These are phyloP conservation scores for Drosophila mimetica DNA, from an alignment of 2,888 invertebrate genomes.

Conservation along the genomic window DNA sequence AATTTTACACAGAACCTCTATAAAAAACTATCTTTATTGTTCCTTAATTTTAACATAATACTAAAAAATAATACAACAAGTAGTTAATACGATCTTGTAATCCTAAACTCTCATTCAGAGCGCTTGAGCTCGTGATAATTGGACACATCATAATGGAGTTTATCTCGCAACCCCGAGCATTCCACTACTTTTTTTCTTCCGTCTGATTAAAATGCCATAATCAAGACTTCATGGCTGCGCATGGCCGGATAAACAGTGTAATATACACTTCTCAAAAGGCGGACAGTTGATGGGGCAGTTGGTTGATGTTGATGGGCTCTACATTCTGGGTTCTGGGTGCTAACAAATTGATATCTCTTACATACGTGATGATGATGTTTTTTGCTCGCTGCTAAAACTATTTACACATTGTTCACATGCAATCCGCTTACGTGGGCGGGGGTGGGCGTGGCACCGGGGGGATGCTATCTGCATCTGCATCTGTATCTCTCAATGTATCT, in stretches of 20 bases:
- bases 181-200: background rate
- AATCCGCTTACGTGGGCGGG: constrained; percentile 29
- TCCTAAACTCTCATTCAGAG: too few relatives aligned
- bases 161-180: background rate
- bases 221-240: constrained; percentile 15
- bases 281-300: constrained; percentile 7
- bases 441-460: constrained; percentile 3
- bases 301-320: constrained; percentile 38
- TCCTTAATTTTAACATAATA: too few relatives aligned
- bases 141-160: background rate
- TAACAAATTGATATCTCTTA: constrained; percentile 63
- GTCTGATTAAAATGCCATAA: constrained; percentile 29
- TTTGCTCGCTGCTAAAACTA: constrained; percentile 33
- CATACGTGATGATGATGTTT: constrained; percentile 49
- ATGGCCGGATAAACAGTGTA: constrained; percentile 26
- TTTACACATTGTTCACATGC: constrained; percentile 57
- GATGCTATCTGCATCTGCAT: constrained; percentile 13
- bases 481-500: constrained; percentile 11
- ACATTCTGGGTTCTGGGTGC: constrained; percentile 27
- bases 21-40: too few relatives aligned
- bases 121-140: constrained; percentile 5
- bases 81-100: too few relatives aligned
- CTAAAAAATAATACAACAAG: too few relatives aligned
- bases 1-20: too few relatives aligned
- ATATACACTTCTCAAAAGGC: constrained; percentile 13